Evolutionary conservation across 2,888 invertebrate genomes (phyloP), one percentile per base, ranked within the genome.

Genomic region (Eristalis pertinax): DNA sequence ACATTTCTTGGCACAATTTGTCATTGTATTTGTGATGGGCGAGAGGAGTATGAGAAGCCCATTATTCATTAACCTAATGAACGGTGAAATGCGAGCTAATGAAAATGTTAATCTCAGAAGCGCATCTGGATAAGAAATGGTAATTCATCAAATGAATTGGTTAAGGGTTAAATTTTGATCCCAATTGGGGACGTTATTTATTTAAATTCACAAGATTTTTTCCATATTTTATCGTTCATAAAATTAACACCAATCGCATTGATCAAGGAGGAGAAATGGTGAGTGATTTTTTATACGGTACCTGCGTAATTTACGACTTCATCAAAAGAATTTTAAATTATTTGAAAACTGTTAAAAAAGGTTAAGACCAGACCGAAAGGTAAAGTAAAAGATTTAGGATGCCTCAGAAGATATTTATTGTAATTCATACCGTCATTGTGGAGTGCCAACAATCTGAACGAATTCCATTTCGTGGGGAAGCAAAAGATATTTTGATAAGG

Each of bases 21-120:
- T 26, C 29, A n/a, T 22, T 60, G 43, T 74, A 80, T 74, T 80
- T 68, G 68, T 60, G 73, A 60, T 60, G 72, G 64, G 35, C 65
- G 65, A 67, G 22, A 63, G 50, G 35, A 62, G 73, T 60, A 68
- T 72, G 60, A 65, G 41, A 62, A 1, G 72, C 60, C 60, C 79
- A 63, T 74, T 80, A 74, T 80, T 80, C 74, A 80, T 80, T 50
- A 68, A 63, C 67, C 67, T 80, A 80, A 80, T 80, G 80, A 80
- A 80, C 68, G 60, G 63, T 80, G 62, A 80, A 80, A 73, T 62
- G 73, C 58, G 56, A 74, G 63, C 67, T 74, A 63, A 80, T 68
- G 63, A 68, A 80, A 80, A 80, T 74, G 67, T 35, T 5, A 56
- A 56, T 68, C 60, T 63, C 63, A 68, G 58, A 50, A 62, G 63